phyloP scores from a whole-genome alignment of 2,797 vertebrate genomes.

The Anas flavirostris region DNA sequence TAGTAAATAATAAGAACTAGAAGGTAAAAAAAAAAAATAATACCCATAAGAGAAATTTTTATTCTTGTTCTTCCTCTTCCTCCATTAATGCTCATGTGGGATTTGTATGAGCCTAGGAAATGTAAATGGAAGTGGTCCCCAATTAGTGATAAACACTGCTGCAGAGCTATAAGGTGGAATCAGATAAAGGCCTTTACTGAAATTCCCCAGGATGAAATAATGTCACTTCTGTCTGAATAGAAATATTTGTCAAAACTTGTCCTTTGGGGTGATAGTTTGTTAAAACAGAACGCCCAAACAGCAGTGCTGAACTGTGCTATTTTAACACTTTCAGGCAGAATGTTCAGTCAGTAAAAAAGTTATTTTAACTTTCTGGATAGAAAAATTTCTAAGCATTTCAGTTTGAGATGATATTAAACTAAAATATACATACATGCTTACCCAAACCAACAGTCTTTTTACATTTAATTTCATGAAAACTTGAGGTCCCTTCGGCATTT shows the following conservation, averaged over 20 bases:
- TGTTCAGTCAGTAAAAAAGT: neutral
- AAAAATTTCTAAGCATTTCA: neutral
- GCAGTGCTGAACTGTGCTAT: neutral
- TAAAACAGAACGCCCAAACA: neutral
- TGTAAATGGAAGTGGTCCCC: neutral
- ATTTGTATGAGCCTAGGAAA: neutral
- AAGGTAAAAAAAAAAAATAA: neutral
- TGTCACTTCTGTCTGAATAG: neutral
- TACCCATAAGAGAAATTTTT: neutral
- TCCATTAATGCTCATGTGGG: neutral
- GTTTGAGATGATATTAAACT: neutral
- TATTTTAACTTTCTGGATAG: neutral
- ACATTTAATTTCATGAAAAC: neutral
- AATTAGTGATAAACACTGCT: neutral
- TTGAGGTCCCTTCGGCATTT: neutral
- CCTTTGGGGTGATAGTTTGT: neutral
- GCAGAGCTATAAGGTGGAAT: neutral
- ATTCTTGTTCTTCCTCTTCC: neutral
- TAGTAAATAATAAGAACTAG: neutral
- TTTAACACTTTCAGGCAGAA: neutral
- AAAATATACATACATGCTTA: neutral
- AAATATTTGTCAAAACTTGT: neutral
- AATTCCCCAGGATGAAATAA: neutral
- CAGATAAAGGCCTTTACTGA: neutral
- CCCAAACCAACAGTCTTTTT: neutral